Conservation (phyloP, 2,113 vertebrate species). For the Sander vitreus region DNA sequence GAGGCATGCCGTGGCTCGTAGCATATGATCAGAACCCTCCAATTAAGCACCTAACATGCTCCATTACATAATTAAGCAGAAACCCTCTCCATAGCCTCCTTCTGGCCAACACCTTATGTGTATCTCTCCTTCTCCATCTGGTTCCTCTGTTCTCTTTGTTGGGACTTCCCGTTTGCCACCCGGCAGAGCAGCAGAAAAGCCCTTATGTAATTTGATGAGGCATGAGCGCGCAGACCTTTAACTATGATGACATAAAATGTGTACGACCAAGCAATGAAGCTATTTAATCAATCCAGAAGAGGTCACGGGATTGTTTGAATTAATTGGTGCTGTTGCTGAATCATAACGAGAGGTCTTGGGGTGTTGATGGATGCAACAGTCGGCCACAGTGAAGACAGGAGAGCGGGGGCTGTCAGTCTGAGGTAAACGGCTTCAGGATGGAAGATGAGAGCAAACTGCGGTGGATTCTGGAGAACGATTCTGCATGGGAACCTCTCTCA, state of each 20-base stretch:
- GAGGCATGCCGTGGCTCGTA: slow-evolving; percentile 24
- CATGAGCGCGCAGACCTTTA: slow-evolving; percentile 29
- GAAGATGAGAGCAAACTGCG: slow-evolving; percentile 28
- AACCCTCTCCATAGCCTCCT: slow-evolving; percentile 45
- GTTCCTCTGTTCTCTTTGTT: slow-evolving; percentile 45
- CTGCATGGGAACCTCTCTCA: slow-evolving; percentile 25
- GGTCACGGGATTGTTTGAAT: slow-evolving; percentile 49
- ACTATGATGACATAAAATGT: slow-evolving; percentile 36
- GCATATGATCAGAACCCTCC: slow-evolving; percentile 63
- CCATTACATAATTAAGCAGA: slow-evolving; percentile 74
- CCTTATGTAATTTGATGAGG: slow-evolving; percentile 28
- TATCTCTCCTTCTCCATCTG: slow-evolving; percentile 58
- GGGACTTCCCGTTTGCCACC: slow-evolving; percentile 29
- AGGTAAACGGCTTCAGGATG: slow-evolving; percentile 13
- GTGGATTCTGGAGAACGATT: background rate
- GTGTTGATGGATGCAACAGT: slow-evolving; percentile 24
- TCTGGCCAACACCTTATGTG: slow-evolving; percentile 62
- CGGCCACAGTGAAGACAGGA: background rate
- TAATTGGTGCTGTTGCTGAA: slow-evolving; percentile 42
- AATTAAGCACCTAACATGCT: slow-evolving; percentile 67
- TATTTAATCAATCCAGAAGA: slow-evolving; percentile 44
- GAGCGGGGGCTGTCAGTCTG: background rate
- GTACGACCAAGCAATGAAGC: slow-evolving; percentile 34
- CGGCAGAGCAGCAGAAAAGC: slow-evolving; percentile 32
- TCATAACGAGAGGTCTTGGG: slow-evolving; percentile 23